These are phyloP conservation scores for Dendrolimus houi DNA, from an alignment of 2,888 invertebrate genomes.

Conservation along the genomic window DNA sequence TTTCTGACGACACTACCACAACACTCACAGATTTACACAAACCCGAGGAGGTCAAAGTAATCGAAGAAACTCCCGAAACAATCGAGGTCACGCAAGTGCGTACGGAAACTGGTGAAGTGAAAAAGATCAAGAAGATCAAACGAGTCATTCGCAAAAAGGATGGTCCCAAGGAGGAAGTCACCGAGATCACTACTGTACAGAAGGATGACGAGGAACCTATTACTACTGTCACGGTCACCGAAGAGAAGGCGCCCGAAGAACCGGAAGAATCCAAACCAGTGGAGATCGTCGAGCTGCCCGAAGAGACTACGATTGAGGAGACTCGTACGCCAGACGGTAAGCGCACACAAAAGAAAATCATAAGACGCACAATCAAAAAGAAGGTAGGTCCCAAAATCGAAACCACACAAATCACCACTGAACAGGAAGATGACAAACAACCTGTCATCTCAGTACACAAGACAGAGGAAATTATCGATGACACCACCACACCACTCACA, in stretches of 20 bases:
- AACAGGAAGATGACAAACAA: conserved; percentile 14
- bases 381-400: conserved; percentile 21
- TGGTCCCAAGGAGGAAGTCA: background rate
- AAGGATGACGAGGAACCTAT: background rate
- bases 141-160: background rate
- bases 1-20: conserved; percentile 4
- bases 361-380: conserved; percentile 24
- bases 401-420: conserved; percentile 9
- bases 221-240: background rate
- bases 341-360: conserved; percentile 29
- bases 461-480: conserved; percentile 11
- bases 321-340: conserved; percentile 5
- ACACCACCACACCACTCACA: conserved; percentile 16
- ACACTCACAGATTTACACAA: conserved; percentile 10
- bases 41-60: background rate
- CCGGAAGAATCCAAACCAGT: background rate
- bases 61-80: background rate
- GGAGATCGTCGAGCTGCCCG: background rate
- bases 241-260: background rate
- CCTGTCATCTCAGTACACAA: conserved; percentile 21
- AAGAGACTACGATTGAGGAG: background rate
- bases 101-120: conserved; percentile 25
- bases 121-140: conserved; percentile 1
- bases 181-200: background rate
- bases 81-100: conserved; percentile 5